A percentile compares a stretch with the other conserved stretches of the same genome.
These are phyloP conservation scores for Anorthoa munda DNA, from an alignment of 2,888 invertebrate species.

Conservation along the genomic window DNA sequence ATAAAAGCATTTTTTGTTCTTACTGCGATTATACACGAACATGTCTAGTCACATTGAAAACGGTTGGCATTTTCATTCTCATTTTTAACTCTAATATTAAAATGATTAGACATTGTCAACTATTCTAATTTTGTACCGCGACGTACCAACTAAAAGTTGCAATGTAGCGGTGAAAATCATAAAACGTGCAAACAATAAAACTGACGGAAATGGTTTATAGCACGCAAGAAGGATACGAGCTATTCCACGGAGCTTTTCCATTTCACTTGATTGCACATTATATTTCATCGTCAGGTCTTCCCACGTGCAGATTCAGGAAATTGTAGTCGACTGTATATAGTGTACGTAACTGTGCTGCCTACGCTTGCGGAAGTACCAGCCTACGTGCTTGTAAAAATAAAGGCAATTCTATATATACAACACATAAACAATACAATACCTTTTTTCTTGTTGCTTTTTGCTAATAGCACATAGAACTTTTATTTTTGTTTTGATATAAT, in stretches of 20 bases:
- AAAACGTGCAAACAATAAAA: constrained; percentile 82
- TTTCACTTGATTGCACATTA: constrained; percentile 85
- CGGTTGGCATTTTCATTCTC: constrained; percentile 12
- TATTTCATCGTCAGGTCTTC: constrained; percentile 76
- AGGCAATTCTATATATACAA: constrained; percentile 2
- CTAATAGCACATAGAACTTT: too few relatives aligned
- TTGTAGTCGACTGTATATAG: constrained; percentile 25
- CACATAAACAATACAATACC: too few relatives aligned
- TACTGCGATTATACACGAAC: constrained; percentile 44
- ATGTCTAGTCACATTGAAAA: constrained; percentile 31
- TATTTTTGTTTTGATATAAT: too few relatives aligned
- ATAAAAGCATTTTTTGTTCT: constrained; percentile 17
- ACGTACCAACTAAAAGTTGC: constrained; percentile 72
- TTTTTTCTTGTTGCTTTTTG: too few relatives aligned
- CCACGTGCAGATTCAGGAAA: constrained; percentile 48
- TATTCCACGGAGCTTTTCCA: constrained; percentile 76
- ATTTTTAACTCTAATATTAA: constrained; percentile 64
- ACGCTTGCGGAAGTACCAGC: background rate
- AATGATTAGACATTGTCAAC: constrained; percentile 47
- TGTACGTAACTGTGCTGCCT: background rate
- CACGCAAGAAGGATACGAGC: constrained; percentile 83
- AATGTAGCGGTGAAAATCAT: constrained; percentile 79
- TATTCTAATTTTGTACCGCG: constrained; percentile 62
- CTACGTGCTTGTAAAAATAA: constrained; percentile 13
- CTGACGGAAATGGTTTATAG: constrained; percentile 80